Evolutionary conservation across 1,140 invertebrate species (phyloP), one percentile per base, ranked within the genome.

Genomic region (Brachionus rotundiformis): DNA sequence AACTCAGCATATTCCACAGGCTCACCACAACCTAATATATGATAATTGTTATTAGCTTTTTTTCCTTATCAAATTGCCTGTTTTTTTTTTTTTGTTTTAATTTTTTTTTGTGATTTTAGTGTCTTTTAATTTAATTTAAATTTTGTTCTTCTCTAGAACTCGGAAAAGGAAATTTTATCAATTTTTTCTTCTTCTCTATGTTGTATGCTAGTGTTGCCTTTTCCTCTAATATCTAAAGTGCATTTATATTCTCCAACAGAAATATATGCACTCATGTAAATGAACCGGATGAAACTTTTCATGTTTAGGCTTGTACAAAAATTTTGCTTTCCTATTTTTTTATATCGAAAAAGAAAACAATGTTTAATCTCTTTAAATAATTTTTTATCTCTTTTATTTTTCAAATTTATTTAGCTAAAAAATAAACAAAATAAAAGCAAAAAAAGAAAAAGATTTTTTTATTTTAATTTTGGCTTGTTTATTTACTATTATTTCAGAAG

Each of bases 271-370:
- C 29, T 27, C 59, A 23, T 71, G 65, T 71, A 71, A 36, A 71
- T 71, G 11, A 71, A 71, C 65, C 65, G 65, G 65, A 71, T 71
- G 65, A 71, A 33, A 41, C 19, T 33, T 63, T 63, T 63, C 25
- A 31, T 63, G 59, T 25, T 10, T 36, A 71, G 33, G 33, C n/a
- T 39, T 71, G 65, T 71, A 71, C 29, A 71, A 71, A 71, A 23
- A 31, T 6, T 71, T 39, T 68, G 25, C 13, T 36, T 36, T 41
- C 36, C 3, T 33, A 3, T 11, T 33, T 71, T 71, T 71, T 68
- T 16, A 10, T 68, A 36, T 71, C 16, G 1, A 27, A 54, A 19
- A 10, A n/a, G n/a, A n/a, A n/a, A n/a, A n/a, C n/a, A n/a, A n/a
- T n/a, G n/a, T n/a, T n/a, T n/a, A n/a, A n/a, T n/a, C n/a, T n/a